These are phyloP conservation scores for Mus spicilegus DNA, from an alignment of 2,113 vertebrate genomes.

Conservation along the genomic window DNA sequence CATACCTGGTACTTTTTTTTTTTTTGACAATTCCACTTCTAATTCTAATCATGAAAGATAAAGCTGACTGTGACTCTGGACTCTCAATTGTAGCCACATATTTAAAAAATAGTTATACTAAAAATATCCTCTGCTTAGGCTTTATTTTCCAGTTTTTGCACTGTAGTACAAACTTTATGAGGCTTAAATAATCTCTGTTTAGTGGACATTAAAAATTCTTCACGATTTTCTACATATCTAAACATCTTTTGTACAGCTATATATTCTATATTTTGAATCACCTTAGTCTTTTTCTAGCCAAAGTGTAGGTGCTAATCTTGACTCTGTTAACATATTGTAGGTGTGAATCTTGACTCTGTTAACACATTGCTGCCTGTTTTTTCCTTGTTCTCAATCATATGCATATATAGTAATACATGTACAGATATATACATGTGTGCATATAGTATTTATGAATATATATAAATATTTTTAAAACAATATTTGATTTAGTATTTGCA, in stretches of 20 bases:
- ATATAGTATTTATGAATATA: background rate
- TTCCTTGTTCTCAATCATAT: background rate
- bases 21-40: background rate
- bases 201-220: background rate
- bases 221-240: background rate
- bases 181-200: constrained; percentile 19
- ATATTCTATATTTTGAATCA: background rate
- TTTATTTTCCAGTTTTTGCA: background rate
- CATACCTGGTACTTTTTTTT: background rate
- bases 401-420: background rate
- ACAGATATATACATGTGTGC: too few species aligned
- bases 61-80: background rate
- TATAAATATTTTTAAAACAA: background rate
- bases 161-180: background rate
- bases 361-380: background rate
- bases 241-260: background rate
- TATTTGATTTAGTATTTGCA: too few species aligned
- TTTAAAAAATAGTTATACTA: constrained; percentile 19
- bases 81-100: background rate
- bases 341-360: background rate
- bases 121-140: background rate
- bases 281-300: background rate
- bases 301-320: background rate
- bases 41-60: background rate
- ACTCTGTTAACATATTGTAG: background rate